These are phyloP conservation scores for Mugil cephalus DNA, from an alignment of 2,113 vertebrate species.

Conservation along the genomic window DNA sequence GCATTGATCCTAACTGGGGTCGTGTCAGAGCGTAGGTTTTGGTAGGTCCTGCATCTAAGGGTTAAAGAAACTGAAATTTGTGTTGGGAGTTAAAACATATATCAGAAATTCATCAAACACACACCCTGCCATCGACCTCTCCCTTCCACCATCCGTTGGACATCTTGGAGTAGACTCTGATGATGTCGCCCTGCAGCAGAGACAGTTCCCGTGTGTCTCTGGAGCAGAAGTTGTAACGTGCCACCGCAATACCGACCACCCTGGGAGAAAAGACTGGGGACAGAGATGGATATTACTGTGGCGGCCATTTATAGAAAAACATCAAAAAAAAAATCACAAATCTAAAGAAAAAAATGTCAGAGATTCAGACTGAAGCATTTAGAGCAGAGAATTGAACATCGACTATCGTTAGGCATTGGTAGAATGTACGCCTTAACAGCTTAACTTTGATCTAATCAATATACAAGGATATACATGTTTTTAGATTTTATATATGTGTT, in stretches of 20 bases:
- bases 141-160: conserved; percentile 96
- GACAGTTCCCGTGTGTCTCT: conserved; percentile 93
- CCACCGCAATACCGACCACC: conserved; percentile 91
- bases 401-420: not conserved
- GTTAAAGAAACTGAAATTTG: no score
- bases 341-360: not conserved
- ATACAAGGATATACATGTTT: no score
- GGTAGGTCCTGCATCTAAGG: no score
- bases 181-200: conserved; percentile 90
- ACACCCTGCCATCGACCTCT: conserved; percentile 88
- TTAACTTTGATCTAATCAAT: not conserved
- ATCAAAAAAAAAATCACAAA: not conserved
- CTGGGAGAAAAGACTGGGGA: conserved; percentile 89
- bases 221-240: conserved; percentile 93
- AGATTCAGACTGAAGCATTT: not conserved
- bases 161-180: conserved; percentile 94
- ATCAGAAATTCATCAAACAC: not conserved
- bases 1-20: no score
- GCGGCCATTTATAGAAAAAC: not conserved
- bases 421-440: not conserved
- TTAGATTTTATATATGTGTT: not conserved
- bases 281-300: conserved; percentile 2
- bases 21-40: no score
- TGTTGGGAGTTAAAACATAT: no score
- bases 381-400: no score